These are phyloP conservation scores for Stenodera caucasica DNA, from an alignment of 2,888 invertebrate genomes.

Conservation along the genomic window DNA sequence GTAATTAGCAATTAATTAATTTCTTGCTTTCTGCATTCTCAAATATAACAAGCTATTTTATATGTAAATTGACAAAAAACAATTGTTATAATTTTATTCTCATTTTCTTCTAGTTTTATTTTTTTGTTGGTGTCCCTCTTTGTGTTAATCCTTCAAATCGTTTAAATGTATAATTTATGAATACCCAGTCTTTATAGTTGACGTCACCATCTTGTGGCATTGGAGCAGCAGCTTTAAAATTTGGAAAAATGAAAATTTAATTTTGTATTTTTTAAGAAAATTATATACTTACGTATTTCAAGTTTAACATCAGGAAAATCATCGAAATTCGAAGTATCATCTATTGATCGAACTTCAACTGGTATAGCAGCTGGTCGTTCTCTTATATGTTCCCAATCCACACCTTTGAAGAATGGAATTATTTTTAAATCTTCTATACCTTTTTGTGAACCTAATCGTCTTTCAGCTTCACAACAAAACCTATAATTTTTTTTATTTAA, in stretches of 20 bases:
- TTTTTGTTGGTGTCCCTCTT: slow-evolving; percentile 80
- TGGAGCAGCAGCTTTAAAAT: slow-evolving; percentile 76
- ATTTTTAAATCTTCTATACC: slow-evolving; percentile 93
- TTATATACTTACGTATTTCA: slow-evolving; percentile 85
- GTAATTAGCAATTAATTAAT: slow-evolving; percentile 17
- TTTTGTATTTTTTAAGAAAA: neutral
- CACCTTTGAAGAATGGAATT: slow-evolving; percentile 92
- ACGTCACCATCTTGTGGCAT: slow-evolving; percentile 88
- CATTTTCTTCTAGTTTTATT: slow-evolving; percentile 55
- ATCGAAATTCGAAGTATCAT: slow-evolving; percentile 99
- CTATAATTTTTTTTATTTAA: too few relatives aligned
- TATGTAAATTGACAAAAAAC: neutral
- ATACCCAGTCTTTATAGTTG: slow-evolving; percentile 98
- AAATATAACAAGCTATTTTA: slow-evolving; percentile 14
- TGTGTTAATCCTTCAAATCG: slow-evolving; percentile 97
- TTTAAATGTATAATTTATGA: slow-evolving; percentile 99
- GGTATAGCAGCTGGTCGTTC: slow-evolving; percentile 98
- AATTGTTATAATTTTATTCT: slow-evolving; percentile 13
- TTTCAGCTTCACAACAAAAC: slow-evolving; percentile 96
- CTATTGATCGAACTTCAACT: slow-evolving; percentile 97
- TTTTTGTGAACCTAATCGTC: slow-evolving; percentile 84
- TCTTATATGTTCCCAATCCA: slow-evolving; percentile 99
- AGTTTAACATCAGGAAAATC: slow-evolving; percentile 99
- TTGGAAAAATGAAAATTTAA: too few relatives aligned
- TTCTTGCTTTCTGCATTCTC: slow-evolving; percentile 15